These are phyloP conservation scores for Tupaia tana DNA, from an alignment of 2,113 vertebrate species.

Conservation along the genomic window DNA sequence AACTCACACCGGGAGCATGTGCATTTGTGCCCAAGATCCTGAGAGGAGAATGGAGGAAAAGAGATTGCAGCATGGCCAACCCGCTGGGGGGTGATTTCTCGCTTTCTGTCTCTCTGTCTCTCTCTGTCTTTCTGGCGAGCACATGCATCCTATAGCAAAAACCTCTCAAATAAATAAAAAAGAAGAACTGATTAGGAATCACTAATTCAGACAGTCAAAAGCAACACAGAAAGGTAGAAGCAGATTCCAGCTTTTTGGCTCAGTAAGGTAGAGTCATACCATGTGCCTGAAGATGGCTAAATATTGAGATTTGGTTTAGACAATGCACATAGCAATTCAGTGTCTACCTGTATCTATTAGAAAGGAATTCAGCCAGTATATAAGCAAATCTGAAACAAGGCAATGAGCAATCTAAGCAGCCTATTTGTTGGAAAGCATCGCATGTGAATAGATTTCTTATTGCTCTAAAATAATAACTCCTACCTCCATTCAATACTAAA, in stretches of 20 bases:
- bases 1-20: no score
- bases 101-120: no score
- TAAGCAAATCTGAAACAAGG: not conserved
- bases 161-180: no score
- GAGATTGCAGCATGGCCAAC: no score
- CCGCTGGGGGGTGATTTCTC: no score
- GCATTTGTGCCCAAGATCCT: no score
- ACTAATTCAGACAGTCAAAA: not conserved
- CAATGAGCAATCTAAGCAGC: conserved; percentile 17
- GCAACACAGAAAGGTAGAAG: not conserved
- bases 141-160: no score
- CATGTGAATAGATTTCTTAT: not conserved
- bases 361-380: not conserved
- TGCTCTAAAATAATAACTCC: not conserved
- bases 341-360: not conserved
- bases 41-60: no score
- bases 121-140: no score
- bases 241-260: not conserved
- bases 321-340: not conserved
- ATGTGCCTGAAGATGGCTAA: not conserved
- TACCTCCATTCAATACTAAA: not conserved
- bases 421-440: not conserved
- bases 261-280: not conserved
- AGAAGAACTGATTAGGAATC: not conserved
- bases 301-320: not conserved